Evolutionary conservation across 1,140 invertebrate species (phyloP), one percentile per base, ranked within the genome.

Genomic region (Acromyrmex heyeri): DNA sequence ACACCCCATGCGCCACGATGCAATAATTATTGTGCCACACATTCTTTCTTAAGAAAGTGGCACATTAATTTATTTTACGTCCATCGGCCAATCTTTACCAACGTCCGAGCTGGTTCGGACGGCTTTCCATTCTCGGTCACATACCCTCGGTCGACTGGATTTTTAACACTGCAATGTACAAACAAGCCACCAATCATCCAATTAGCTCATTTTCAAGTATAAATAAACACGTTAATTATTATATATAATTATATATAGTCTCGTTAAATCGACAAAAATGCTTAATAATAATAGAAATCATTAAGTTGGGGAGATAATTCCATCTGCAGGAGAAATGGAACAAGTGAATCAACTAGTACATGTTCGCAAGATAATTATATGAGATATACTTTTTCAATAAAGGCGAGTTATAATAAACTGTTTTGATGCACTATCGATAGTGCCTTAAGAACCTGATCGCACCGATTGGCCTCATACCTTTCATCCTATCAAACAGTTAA

Each of bases 1-100:
- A 67, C 67, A 73, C 18, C 27, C 18, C n/a, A 55, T 59, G 38
- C 38, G 24, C 38, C 0, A n/a, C 57, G 76, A 8, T 50, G 64
- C 64, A 69, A 70, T 86, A 59, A 79, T 86, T 79, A 69, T 86
- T 86, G 75, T 79, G 82, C 48, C 86, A 83, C 44, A 50, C 76
- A 88, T 88, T 88, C 67, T 88, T 87, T 44, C 50, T 83, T 62
- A 87, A 87, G 87, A 88, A 88, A 88, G 86, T 86, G 86, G 87
- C 27, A 87, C 87, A 88, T 88, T 87, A 88, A 88, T 88, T 87
- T 69, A 53, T 38, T 87, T 21, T 83, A 38, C 77, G 21, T 65
- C n/a, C 53, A 53, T 38, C 65, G 44, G 48, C 53, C 61, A 48
- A 85, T 86, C 82, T 67, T 88, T 86, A 21, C 72, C 73, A 64